These are phyloP conservation scores for Drosophila macrospina DNA, from an alignment of 2,888 invertebrate species.

Conservation along the genomic window DNA sequence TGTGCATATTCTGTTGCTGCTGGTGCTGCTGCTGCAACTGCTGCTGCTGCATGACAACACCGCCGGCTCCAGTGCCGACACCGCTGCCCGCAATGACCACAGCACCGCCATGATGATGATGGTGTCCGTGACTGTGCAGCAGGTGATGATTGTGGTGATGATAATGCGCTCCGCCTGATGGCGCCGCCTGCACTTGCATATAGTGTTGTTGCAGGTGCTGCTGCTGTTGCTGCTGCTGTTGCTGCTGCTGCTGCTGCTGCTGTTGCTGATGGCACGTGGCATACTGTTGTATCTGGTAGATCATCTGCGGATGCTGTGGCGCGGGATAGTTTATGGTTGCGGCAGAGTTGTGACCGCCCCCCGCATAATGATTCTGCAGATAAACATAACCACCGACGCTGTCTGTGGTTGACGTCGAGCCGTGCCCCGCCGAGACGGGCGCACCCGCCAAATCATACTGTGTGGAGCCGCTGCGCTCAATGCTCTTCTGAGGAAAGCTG, in stretches of 20 bases:
- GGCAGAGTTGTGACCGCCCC: conserved; percentile 73
- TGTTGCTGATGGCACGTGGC: conserved; percentile 85
- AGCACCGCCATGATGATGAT: conserved; percentile 84
- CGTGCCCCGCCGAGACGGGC: conserved; percentile 52
- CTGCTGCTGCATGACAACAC: conserved; percentile 53
- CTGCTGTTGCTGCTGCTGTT: conserved; percentile 61
- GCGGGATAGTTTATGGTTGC: conserved; percentile 75
- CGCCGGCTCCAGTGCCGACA: conserved; percentile 81
- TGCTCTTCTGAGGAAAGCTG: conserved; percentile 85
- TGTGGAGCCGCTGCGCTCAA: conserved; percentile 84
- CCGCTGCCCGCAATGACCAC: conserved; percentile 84
- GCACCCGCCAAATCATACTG: conserved; percentile 83
- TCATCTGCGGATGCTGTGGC: conserved; percentile 82
- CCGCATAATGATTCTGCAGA: conserved; percentile 84
- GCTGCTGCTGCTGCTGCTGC: conserved; percentile 73
- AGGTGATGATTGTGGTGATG: conserved; percentile 80
- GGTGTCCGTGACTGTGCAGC: conserved; percentile 82
- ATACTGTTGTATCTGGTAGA: conserved; percentile 82
- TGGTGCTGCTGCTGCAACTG: conserved; percentile 61
- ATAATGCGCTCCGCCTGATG: conserved; percentile 49
- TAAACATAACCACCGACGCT: conserved; percentile 84
- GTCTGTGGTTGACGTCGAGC: conserved; percentile 74
- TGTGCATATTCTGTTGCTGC: conserved; percentile 86
- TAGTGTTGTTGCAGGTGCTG: conserved; percentile 62
- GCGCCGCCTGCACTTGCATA: conserved; percentile 58